phyloP scores from a whole-genome alignment of 1,140 invertebrate species.

The Pseudomyrmex flavicornis region DNA sequence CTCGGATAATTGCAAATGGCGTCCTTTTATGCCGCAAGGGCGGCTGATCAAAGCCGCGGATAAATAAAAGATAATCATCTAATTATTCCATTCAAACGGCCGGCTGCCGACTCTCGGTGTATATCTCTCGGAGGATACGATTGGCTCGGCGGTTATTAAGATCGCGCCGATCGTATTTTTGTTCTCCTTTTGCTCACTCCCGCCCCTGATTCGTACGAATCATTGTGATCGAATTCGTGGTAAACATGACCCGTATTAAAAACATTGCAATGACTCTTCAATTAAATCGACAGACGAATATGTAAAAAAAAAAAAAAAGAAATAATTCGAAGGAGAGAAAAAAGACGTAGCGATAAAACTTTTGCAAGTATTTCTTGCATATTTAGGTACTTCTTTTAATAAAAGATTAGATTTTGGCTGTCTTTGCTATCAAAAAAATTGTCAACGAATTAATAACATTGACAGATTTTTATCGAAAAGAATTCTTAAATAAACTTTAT shows the following conservation, averaged over 20 bases:
- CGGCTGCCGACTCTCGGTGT: conserved; percentile 57
- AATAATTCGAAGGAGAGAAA: too few species aligned
- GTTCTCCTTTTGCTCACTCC: conserved; percentile 39
- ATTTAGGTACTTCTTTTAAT: too few species aligned
- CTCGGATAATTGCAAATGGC: conserved; percentile 83
- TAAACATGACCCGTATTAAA: conserved; percentile 43
- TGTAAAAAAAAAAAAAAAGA: too few species aligned
- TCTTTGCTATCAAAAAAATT: too few species aligned
- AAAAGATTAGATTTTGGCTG: too few species aligned
- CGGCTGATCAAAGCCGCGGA: conserved; percentile 81
- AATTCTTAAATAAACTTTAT: conserved; percentile 27
- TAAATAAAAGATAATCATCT: conserved; percentile 82
- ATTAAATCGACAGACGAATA: background rate
- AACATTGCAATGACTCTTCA: conserved; percentile 46
- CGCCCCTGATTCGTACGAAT: conserved; percentile 62
- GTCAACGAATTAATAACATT: conserved; percentile 24
- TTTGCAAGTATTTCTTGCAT: too few species aligned
- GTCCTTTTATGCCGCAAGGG: conserved; percentile 75
- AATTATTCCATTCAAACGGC: conserved; percentile 81
- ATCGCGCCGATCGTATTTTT: conserved; percentile 70
- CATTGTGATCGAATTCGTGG: conserved; percentile 62
- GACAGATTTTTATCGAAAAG: conserved; percentile 45
- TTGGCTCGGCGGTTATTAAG: conserved; percentile 73
- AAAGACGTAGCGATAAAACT: too few species aligned
- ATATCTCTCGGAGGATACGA: conserved; percentile 42